Base-by-base conservation (phyloP, 2,113 vertebrate genomes). In the Xenopus tropicalis region DNA sequence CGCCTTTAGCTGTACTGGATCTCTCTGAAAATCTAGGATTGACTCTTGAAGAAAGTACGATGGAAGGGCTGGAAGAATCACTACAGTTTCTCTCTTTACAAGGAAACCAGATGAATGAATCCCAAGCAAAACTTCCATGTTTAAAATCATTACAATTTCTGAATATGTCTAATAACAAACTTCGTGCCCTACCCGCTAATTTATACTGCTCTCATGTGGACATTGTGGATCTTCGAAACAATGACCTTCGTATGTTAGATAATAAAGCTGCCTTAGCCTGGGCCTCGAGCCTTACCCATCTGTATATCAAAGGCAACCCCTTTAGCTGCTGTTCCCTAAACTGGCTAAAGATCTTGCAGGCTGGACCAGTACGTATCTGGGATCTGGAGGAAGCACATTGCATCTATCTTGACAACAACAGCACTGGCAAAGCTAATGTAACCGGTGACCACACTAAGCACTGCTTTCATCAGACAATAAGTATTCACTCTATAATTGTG, bases 311-410 rank as follows among this genome's bases (percentile, higher is more conserved):
- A 8, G 90, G 90, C 1, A 93, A 93, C 78, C 24, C 82, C 56
- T 90, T 93, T 65, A 83, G 87, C 72, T 93, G 93, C n/a, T 93
- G 94, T 61, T 81, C 85, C 0, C 83, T 87, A 66, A 70, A 17
- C 21, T 94, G 92, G 93, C 74, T 92, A 78, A 81, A 70, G 14
- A 0, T 10, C 22, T 75, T 94, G 24, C 80, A 44, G 0, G 80
- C 70, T 1, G 74, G 75, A 0, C 69, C 70, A 0, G 80, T 87
- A 57, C 80, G 68, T 0, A 37, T 94, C 67, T 76, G 37, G 3
- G 90, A 94, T 74, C 77, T 92, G n/a, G 64, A 29, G 0, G 20
- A 79, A 19, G 54, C 86, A 3, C 21, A 64, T 0, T 93, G 89
- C 14, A 11, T 82, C n/a, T 82, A 86, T 57, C 59, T 4, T 19